phyloP scores from a whole-genome alignment of 2,888 invertebrate species.

The Fragum fragum region DNA sequence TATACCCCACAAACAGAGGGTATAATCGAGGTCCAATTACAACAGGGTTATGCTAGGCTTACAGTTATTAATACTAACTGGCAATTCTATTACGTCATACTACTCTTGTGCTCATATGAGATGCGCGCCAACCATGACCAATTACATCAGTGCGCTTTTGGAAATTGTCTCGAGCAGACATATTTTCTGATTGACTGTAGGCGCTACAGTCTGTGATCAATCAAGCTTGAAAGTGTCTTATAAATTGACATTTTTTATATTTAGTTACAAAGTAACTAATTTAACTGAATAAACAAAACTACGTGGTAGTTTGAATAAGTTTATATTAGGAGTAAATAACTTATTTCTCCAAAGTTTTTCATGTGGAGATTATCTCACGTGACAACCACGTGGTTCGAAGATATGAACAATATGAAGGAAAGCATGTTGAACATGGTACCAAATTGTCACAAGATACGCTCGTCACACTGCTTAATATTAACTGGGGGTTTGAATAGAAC shows the following conservation, averaged over 20 bases:
- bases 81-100: no score
- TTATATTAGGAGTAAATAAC: not conserved
- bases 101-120: no score
- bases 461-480: no score
- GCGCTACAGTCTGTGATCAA: not conserved
- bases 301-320: not conserved
- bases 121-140: no score
- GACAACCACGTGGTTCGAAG: not conserved
- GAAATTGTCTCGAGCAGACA: conserved; percentile 20
- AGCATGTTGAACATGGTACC: no score
- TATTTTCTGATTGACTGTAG: conserved; percentile 23
- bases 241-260: not conserved
- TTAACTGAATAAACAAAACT: not conserved
- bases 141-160: no score
- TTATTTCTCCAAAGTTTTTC: not conserved
- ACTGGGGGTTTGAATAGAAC: no score
- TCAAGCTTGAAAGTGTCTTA: not conserved
- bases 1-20: no score
- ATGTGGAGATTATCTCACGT: not conserved
- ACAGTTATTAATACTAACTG: no score
- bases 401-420: not conserved
- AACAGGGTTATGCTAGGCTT: no score
- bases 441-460: no score
- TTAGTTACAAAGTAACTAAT: not conserved
- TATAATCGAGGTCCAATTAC: no score